Conservation (phyloP, 1,140 invertebrate genomes). For the Conus betulinus region DNA sequence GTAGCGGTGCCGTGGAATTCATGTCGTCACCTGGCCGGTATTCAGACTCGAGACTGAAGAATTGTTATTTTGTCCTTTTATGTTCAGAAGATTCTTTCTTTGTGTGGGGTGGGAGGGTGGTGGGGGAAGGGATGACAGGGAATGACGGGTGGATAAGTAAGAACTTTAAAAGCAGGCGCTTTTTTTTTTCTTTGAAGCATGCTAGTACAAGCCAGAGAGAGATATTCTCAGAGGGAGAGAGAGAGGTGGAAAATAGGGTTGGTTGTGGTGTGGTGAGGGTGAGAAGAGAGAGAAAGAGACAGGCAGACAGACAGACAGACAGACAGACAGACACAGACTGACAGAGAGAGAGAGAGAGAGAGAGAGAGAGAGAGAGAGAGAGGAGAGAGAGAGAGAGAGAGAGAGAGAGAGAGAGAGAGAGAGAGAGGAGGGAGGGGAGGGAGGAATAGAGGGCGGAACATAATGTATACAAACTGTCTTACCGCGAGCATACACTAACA, state of each 20-base stretch:
- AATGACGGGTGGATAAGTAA: no score
- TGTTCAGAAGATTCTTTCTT: no score
- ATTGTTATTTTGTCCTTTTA: no score
- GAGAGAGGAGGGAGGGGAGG: background rate
- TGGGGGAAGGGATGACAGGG: background rate
- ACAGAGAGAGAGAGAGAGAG: background rate
- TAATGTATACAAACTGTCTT: no score
- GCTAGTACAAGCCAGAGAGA: background rate
- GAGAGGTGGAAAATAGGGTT: background rate
- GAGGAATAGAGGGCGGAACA: background rate
- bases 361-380: background rate
- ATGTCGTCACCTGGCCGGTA: no score
- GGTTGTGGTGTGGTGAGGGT: background rate
- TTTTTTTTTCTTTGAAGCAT: no score
- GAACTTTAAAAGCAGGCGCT: no score
- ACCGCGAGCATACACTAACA: no score
- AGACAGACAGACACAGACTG: background rate
- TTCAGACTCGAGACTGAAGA: no score
- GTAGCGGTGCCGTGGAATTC: no score
- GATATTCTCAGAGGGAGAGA: background rate
- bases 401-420: background rate
- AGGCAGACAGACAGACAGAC: background rate
- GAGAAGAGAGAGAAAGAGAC: background rate
- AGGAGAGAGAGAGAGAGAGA: background rate
- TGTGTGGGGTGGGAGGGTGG: no score